Evolutionary conservation across 2,797 vertebrate genomes (phyloP), one percentile per base, ranked within the genome.

Genomic region (Sebastes steindachneri): DNA sequence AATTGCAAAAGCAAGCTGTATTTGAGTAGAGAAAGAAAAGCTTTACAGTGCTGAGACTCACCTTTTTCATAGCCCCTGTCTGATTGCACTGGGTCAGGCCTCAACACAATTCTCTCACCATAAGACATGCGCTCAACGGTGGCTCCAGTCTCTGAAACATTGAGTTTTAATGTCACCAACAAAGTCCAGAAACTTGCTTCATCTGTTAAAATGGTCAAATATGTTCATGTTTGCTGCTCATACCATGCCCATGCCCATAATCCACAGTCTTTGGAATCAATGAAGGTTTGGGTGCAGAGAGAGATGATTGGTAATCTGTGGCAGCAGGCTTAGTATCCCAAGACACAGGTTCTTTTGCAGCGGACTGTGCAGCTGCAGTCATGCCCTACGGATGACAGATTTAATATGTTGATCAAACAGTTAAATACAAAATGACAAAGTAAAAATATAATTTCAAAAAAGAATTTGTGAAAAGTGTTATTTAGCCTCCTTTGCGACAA

Each of bases 51-150:
- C 2, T 53, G 9, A 74, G 29, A 79, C 76, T 7, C 86, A 99
- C 99, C 98, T 97, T 99, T 98, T 84, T 98, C 97, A 95, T 97
- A 99, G 7, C 93, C 74, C 79, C 97, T 95, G 80, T 98, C 97
- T 73, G 97, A 95, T 0, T 94, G 91, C 19, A 96, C 11, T 48
- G 97, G 97, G 64, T 98, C 98, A 41, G 98, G 98, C 83, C 98
- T 97, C 26, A 99, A 92, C 19, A 98, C 94, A 76, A 99, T 97
- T 89, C 99, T 97, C 89, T 99, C 99, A 19, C 99, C 99, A 71
- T 99, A 99, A 2, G 99, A 96, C 60, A 98, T 98, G 76, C 98
- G 97, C 86, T 99, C 99, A 87, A 99, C 97, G 68, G 97, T 99
- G 76, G 96, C 91, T 67, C 96, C 96, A 4, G 95, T 95, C 82